Evolutionary conservation across 2,888 invertebrate genomes (phyloP), one percentile per base, ranked within the genome.

Genomic region (Bedellia somnulentella): DNA sequence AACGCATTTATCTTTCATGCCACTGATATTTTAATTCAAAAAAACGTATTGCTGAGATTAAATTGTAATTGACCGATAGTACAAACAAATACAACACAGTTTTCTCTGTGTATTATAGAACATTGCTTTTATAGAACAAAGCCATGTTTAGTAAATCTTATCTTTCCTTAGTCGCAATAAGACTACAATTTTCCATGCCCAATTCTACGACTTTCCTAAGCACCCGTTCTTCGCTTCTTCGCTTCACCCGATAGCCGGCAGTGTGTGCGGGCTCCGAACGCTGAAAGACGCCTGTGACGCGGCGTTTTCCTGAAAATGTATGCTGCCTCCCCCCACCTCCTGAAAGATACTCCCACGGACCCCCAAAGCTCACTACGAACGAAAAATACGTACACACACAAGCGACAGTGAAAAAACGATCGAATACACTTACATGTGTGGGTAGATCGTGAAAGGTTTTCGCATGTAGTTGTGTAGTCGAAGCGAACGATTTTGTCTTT

Each of bases 251-350:
- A 75, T 75, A 64, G 56, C 59, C 58, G 50, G 48, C 61, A 52
- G 68, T 73, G 73, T 75, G 73, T 71, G 73, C 70, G 66, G 51
- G 60, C 58, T 63, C 59, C 60, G 57, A 59, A 62, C 67, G 63
- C 60, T 71, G 73, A 75, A 75, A 75, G 73, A 75, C 70, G 71
- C 64, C 58, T 61, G 68, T 70, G 68, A 67, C 64, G 66, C 51
- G 52, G 51, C 52, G 67, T 66, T 61, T 68, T 68, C 66, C 71
- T 71, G 71, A 71, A 71, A 70, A 68, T 66, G 66, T 67, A 64
- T 64, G 61, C 58, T 50, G 35, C 54, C 52, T 45, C 57, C 49
- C 42, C 41, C 38, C 42, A 41, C 26, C n/a, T n/a, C n/a, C n/a
- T n/a, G n/a, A n/a, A n/a, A n/a, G n/a, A n/a, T n/a, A n/a, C n/a